Evolutionary conservation across 2,888 invertebrate species (phyloP).

Genomic region (Halictus ligatus): DNA sequence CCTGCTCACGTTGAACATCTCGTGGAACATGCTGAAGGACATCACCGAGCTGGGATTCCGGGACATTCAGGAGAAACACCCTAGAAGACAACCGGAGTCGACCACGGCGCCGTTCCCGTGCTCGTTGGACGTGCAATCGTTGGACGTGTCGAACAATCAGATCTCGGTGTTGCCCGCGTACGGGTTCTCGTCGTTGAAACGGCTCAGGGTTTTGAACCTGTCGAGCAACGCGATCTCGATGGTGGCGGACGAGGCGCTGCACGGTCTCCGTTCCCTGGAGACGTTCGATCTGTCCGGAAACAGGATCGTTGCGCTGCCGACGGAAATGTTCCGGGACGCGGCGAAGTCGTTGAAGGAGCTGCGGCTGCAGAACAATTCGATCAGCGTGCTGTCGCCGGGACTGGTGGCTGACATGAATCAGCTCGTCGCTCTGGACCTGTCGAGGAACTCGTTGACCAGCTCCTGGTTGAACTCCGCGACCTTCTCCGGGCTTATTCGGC

Average conservation of each 20-base stretch:
- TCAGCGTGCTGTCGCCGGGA: slow-evolving; percentile 93
- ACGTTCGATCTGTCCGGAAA: slow-evolving; percentile 96
- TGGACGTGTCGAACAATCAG: slow-evolving; percentile 94
- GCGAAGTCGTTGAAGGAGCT: slow-evolving; percentile 93
- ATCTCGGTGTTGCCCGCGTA: slow-evolving; percentile 93
- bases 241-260: slow-evolving; percentile 93
- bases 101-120: slow-evolving; percentile 85
- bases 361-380: slow-evolving; percentile 95
- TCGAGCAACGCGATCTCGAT: slow-evolving; percentile 95
- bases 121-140: slow-evolving; percentile 91
- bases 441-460: slow-evolving; percentile 93
- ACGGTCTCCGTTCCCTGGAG: slow-evolving; percentile 92
- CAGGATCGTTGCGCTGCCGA: slow-evolving; percentile 94
- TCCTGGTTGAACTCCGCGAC: slow-evolving; percentile 94
- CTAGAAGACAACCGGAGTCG: slow-evolving; percentile 86
- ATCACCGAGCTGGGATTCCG: slow-evolving; percentile 94
- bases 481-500: slow-evolving; percentile 94
- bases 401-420: slow-evolving; percentile 94
- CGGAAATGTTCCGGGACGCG: slow-evolving; percentile 93
- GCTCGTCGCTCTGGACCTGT: slow-evolving; percentile 93
- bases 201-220: slow-evolving; percentile 92
- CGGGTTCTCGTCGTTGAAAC: slow-evolving; percentile 92
- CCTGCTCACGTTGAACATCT: slow-evolving; percentile 92
- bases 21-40: slow-evolving; percentile 94
- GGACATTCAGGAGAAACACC: slow-evolving; percentile 86